Base-by-base conservation (phyloP, 2,888 invertebrate genomes). In the Noctua janthe region DNA sequence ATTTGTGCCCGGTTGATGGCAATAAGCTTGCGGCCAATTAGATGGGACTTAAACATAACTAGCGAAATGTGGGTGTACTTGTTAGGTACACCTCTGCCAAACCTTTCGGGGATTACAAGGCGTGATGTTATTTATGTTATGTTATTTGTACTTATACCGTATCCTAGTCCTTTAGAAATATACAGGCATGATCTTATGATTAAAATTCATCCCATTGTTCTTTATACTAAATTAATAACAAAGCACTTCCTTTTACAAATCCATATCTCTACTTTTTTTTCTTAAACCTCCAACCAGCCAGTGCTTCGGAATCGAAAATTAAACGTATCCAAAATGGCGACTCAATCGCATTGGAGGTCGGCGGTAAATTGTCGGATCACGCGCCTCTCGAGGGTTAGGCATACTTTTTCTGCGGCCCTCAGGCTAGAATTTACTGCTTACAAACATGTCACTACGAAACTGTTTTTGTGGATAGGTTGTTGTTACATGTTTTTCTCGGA, bases 381-480 rank as follows among this genome's bases (percentile, higher is more conserved):
- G 93, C 91, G 92, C 91, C 92, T 91, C 91, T 87, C 74, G 90
- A 88, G 91, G 91, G 90, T 91, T 92, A 91, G 93, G 92, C 91
- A 91, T 94, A 93, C 92, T 94, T 94, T 95, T 94, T 94, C 92
- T 94, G 90, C 80, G 85, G 93, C 94, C 87, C 94, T 90, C 85
- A 81, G 93, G 94, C 94, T 88, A 90, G 91, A 92, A 94, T 95
- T 94, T 93, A 93, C 92, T 91, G 90, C 91, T 87, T 87, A 87
- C 82, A 78, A 76, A 84, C 89, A 74, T 81, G 71, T 82, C 76
- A 62, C 77, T 78, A 82, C 81, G 86, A 82, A 83, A 51, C 29
- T 74, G 80, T 83, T 83, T 82, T 87, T 89, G 87, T 91, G 85
- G 79, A 83, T 90, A 80, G 62, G 62, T 75, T 74, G 39, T 87